Percentiles rank a stretch among this genome's conserved stretches.
phyloP scores from a whole-genome alignment of 2,113 vertebrate species.

The Gorsachius goisagi region DNA sequence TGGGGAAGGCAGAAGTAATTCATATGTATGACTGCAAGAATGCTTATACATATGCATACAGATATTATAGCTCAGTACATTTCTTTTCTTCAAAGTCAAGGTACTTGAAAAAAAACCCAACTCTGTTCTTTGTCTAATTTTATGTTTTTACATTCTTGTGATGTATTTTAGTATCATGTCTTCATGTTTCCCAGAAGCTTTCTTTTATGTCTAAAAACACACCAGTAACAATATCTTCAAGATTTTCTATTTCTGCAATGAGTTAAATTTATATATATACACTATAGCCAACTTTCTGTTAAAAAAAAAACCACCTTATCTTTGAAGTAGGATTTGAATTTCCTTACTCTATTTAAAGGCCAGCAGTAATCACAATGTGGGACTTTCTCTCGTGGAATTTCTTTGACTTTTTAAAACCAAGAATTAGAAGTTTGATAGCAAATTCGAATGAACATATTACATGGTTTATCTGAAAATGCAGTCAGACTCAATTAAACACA shows the following conservation, averaged over 20 bases:
- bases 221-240: not conserved
- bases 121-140: not conserved
- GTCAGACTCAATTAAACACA: constrained; percentile 16
- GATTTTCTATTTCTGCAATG: not conserved
- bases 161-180: not conserved
- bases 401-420: not conserved
- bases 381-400: not conserved
- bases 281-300: not conserved
- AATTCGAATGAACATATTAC: not conserved
- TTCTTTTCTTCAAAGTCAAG: not conserved
- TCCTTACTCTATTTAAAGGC: not conserved
- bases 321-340: not conserved
- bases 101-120: not conserved
- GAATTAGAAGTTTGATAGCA: not conserved
- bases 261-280: not conserved
- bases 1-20: constrained; percentile 14
- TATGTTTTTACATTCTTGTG: not conserved
- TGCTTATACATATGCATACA: not conserved
- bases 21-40: not conserved
- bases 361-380: not conserved
- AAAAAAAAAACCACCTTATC: not conserved
- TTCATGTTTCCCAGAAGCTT: not conserved
- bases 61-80: not conserved
- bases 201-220: not conserved
- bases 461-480: constrained; percentile 26